These are phyloP conservation scores for Alviniconcha marisindica DNA, from an alignment of 1,140 invertebrate species.

Conservation along the genomic window DNA sequence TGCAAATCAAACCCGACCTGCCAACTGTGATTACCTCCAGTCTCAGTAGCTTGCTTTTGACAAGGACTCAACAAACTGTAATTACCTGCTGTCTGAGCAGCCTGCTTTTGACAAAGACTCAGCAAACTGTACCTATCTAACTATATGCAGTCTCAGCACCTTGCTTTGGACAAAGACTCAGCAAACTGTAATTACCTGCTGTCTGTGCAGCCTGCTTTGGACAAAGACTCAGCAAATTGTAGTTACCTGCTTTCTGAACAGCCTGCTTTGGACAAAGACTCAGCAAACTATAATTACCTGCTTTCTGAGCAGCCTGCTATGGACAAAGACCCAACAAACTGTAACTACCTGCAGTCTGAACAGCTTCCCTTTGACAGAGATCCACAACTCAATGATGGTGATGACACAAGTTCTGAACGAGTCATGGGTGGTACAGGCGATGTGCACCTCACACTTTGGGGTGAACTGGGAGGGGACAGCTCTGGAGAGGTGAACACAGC, in stretches of 20 bases:
- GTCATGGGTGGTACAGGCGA: neutral
- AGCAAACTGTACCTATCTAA: no score
- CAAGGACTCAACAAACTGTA: neutral
- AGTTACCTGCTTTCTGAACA: neutral
- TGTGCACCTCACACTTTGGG: neutral
- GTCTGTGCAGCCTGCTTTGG: no score
- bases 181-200: no score
- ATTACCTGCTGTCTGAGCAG: neutral
- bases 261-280: neutral
- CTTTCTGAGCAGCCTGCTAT: neutral
- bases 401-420: neutral
- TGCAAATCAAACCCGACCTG: no score
- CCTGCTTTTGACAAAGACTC: no score
- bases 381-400: neutral
- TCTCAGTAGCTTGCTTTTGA: no score
- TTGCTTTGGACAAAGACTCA: no score
- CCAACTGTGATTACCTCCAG: no score
- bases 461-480: neutral
- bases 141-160: no score
- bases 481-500: neutral
- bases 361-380: neutral
- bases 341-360: neutral
- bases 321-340: no score
- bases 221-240: neutral
- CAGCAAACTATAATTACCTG: neutral